Percentiles rank a stretch among this genome's conserved stretches.
Conservation (phyloP, 2,113 vertebrate species). For the Hippopotamus amphibius region DNA sequence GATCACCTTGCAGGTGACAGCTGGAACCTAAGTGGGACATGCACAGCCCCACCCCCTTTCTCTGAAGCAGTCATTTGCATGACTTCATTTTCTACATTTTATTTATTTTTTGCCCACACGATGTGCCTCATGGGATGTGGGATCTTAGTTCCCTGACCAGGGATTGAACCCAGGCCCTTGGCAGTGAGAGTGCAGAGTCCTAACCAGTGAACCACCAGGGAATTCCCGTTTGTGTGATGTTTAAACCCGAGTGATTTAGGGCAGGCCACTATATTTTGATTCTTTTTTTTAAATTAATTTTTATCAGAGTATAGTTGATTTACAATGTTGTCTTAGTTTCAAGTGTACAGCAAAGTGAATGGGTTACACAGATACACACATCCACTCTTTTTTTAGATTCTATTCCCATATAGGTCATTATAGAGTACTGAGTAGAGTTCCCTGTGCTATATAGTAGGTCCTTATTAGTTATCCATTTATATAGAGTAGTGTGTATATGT, state of each 20-base stretch:
- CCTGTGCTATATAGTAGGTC: not conserved
- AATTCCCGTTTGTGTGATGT: too few species aligned
- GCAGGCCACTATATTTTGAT: not conserved
- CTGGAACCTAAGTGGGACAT: accelerated
- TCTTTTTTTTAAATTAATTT: not conserved
- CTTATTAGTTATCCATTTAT: not conserved
- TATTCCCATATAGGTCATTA: not conserved
- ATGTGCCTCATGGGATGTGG: too few species aligned
- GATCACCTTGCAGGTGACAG: not conserved
- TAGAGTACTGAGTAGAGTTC: not conserved
- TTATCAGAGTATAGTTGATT: not conserved
- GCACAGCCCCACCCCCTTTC: not conserved
- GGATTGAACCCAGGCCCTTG: too few species aligned
- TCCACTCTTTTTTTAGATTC: not conserved
- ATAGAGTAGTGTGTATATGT: not conserved
- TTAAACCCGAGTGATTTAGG: not conserved
- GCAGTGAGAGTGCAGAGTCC: too few species aligned
- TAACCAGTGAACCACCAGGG: too few species aligned
- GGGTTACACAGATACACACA: not conserved
- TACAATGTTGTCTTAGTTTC: not conserved
- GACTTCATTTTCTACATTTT: too few species aligned
- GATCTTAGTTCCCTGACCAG: too few species aligned
- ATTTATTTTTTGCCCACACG: too few species aligned
- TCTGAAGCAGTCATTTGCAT: not conserved
- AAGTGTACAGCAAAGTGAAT: not conserved